These are phyloP conservation scores for Triplophysa tibetana DNA, from an alignment of 2,113 vertebrate species.

Conservation along the genomic window DNA sequence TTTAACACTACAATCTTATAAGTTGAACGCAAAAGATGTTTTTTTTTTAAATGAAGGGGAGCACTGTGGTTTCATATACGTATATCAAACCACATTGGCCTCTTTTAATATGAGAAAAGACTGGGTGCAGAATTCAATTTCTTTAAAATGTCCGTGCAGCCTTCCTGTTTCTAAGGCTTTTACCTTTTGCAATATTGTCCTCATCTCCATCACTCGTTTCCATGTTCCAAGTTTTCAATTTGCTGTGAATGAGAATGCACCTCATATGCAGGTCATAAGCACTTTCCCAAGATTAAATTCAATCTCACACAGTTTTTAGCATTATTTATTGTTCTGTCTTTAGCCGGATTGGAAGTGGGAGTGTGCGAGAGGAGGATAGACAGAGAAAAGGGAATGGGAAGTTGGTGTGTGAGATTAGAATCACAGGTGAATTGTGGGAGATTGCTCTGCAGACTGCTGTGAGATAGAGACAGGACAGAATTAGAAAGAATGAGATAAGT, in stretches of 20 bases:
- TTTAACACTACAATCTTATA: too few relatives aligned
- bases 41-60: conserved; percentile 12
- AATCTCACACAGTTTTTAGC: neutral
- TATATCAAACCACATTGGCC: conserved; percentile 57
- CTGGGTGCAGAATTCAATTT: conserved; percentile 64
- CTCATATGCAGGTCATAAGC: neutral
- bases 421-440: conserved; percentile 33
- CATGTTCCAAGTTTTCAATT: conserved; percentile 1
- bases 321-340: neutral
- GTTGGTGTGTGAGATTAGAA: conserved; percentile 23
- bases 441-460: conserved; percentile 32
- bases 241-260: neutral
- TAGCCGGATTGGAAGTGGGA: neutral
- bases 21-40: too few relatives aligned
- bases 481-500: conserved; percentile 33
- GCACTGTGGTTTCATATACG: neutral
- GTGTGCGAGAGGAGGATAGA: neutral
- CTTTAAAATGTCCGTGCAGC: conserved; percentile 44
- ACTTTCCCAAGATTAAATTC: conserved; percentile 1
- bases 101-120: conserved; percentile 64
- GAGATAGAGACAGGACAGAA: conserved; percentile 23
- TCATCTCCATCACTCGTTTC: neutral
- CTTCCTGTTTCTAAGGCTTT: neutral
- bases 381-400: neutral
- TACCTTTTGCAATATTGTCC: neutral